Base-by-base conservation (phyloP, 2,888 invertebrate genomes). In the Falcaria lacertinaria region DNA sequence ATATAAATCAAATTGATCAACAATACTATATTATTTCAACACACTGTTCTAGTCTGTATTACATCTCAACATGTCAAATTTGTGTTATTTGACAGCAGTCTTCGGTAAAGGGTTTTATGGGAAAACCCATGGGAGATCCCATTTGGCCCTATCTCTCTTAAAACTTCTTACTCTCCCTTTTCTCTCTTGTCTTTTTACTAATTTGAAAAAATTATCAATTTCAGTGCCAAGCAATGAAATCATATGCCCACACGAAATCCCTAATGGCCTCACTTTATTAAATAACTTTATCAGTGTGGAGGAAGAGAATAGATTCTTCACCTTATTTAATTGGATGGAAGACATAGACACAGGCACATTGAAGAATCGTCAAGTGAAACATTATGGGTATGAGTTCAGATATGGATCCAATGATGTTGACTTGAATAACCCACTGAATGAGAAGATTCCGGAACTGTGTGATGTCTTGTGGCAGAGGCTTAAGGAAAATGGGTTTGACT, bases 341-440 rank as follows among this genome's bases (percentile, higher is more conserved):
- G 60, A 74, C 19, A 67, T 45, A n/a, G 69, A 79, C 5, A 57
- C 69, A 2, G 71, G 59, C 8, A 75, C 64, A 28, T 78, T 97
- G 53, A 98, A 97, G 72, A 94, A 97, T 69, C 89, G 98, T 32
- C 91, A 91, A 82, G 98, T 98, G 0, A 94, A 92, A 70, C 98
- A 98, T 84, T 98, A 92, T 84, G 98, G 98, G 0, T 98, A 93
- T 78, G 96, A 97, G 73, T 98, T 98, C 76, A 87, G 93, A 49
- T 98, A 98, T 79, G 94, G 93, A 38, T 93, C 90, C 16, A 98
- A 98, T 82, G 94, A 95, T 80, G 95, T 98, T 0, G 94, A 98
- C 75, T 87, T 92, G 42, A 76, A 90, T 42, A 77, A 89, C 40
- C 96, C 96, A 0, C 80, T 96, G 22, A 57, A 80, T 0, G 89